Base-by-base conservation (phyloP, 2,113 vertebrate genomes). In the Leptocoma aspasia region DNA sequence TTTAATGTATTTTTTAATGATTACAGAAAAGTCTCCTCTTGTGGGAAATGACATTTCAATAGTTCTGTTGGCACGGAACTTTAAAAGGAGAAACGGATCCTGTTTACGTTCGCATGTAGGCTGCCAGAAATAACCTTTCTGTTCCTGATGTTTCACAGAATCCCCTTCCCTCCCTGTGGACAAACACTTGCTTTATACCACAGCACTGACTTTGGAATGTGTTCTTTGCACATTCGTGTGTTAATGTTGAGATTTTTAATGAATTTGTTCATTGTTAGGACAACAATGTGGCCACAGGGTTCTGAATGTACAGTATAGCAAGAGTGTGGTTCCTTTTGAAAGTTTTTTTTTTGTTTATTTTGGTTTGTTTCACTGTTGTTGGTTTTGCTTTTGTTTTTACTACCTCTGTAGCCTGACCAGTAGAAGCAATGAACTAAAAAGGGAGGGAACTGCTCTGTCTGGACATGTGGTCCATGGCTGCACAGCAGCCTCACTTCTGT, bases 261-360 rank as follows among this genome's bases (percentile, higher is more conserved):
- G 96, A 97, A 97, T 94, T 94, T 92, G 92, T 97, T 98, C 94
- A 94, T 97, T 97, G 95, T 96, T 97, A 96, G 98, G 97, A 97
- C 97, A 96, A 94, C 91, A 77, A 90, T 24, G 47, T 97, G 97
- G 97, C 97, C 97, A 97, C 94, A 97, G 97, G 97, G 94, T 97
- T 98, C 97, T 98, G 96, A 98, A 98, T 98, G 97, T 98, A 95
- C 90, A 97, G 96, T 97, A 90, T 87, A 91, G 87, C 54, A 73
- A 96, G 86, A 96, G 92, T 96, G 95, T 91, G 89, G 95, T 97
- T 94, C 94, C 92, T 96, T 94, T 96, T 47, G 69, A 64, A 47
- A 47, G 14, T 47, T 63, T 57, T 18, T 31, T 31, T 44, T 76
- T 50, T 50, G 13, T 65, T 79, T 50, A 5, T 54, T 95, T 96